These are phyloP conservation scores for Lasaia peninsularis DNA, from an alignment of 1,140 invertebrate genomes.

Conservation along the genomic window DNA sequence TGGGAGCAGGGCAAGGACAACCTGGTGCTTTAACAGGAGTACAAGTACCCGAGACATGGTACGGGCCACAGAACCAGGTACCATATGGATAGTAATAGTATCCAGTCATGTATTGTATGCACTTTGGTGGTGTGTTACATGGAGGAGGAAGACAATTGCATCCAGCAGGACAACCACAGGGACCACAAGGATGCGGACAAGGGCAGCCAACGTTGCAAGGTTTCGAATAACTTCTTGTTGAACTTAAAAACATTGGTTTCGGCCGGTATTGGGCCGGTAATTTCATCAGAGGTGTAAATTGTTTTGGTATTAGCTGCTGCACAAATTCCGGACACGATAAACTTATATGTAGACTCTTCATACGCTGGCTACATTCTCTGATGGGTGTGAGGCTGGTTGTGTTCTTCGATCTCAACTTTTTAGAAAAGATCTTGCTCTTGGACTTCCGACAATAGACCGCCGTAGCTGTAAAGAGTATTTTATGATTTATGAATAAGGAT, in stretches of 20 bases:
- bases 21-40: constrained; percentile 27
- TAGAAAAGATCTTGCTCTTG: not conserved
- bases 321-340: not conserved
- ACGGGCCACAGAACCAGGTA: constrained; percentile 64
- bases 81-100: constrained; percentile 70
- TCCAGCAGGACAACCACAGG: constrained; percentile 34
- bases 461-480: not conserved
- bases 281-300: not conserved
- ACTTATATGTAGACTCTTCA: not conserved
- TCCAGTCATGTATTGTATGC: constrained; percentile 63
- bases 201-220: constrained; percentile 28
- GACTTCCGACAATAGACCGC: not conserved
- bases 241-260: not conserved
- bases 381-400: not conserved
- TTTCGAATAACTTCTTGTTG: constrained; percentile 27
- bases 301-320: not conserved
- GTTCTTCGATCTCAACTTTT: not conserved
- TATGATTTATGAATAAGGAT: not conserved
- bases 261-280: not conserved
- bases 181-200: constrained; percentile 40
- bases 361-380: not conserved
- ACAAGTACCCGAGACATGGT: constrained; percentile 46
- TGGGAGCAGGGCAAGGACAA: constrained; percentile 24
- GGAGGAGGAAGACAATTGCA: constrained; percentile 52
- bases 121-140: constrained; percentile 48